These are phyloP conservation scores for Mystacides longicornis DNA, from an alignment of 2,888 invertebrate genomes.

Conservation along the genomic window DNA sequence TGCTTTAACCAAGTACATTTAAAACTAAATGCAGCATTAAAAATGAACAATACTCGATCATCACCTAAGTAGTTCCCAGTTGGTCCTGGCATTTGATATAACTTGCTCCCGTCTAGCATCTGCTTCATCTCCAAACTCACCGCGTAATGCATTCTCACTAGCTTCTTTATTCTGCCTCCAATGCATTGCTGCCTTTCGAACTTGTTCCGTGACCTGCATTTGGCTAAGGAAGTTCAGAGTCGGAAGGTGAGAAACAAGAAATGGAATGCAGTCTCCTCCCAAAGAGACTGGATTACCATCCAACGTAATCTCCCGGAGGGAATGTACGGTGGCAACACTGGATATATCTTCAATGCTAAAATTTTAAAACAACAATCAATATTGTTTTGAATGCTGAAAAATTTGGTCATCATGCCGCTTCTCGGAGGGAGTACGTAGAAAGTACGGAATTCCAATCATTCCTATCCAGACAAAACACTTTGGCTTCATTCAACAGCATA, in stretches of 20 bases:
- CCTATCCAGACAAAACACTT: too few species aligned
- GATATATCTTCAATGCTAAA: constrained; percentile 78
- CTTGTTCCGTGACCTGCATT: constrained; percentile 71
- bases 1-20: background rate
- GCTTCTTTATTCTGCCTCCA: constrained; percentile 75
- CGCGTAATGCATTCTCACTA: constrained; percentile 54
- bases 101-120: constrained; percentile 71
- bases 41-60: too few species aligned
- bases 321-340: constrained; percentile 68
- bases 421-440: too few species aligned
- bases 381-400: too few species aligned
- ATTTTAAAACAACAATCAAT: too few species aligned
- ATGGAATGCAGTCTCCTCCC: constrained; percentile 75
- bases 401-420: too few species aligned
- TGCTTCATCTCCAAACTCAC: constrained; percentile 51
- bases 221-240: constrained; percentile 64
- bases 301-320: constrained; percentile 75
- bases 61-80: constrained; percentile 68
- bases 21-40: background rate
- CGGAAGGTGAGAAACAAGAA: constrained; percentile 72
- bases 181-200: constrained; percentile 64
- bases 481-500: too few species aligned
- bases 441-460: too few species aligned
- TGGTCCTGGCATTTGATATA: constrained; percentile 78
- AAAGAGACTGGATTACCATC: constrained; percentile 79